Evolutionary conservation across 2,888 invertebrate genomes (phyloP).

Genomic region (Hypselothyrea guttata): DNA sequence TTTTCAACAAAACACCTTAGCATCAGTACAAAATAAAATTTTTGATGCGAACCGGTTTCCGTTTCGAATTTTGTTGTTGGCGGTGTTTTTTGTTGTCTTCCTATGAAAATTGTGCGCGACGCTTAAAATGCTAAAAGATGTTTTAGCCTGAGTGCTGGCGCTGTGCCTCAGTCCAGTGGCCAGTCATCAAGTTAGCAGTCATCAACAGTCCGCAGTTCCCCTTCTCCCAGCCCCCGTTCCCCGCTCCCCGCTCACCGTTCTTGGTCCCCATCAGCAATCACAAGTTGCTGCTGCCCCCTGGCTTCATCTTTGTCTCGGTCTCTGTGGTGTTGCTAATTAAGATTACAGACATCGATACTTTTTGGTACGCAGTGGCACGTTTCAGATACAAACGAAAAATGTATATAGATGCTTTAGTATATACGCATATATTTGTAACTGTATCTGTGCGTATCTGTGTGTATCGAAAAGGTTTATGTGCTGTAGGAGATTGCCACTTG

Average conservation of each 20-base stretch:
- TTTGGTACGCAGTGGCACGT: slow-evolving; percentile 70
- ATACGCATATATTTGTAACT: background rate
- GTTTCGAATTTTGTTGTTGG: slow-evolving; percentile 35
- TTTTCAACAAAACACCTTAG: slow-evolving; percentile 68
- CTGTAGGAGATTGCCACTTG: slow-evolving; percentile 33
- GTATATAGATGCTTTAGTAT: background rate
- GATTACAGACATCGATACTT: slow-evolving; percentile 75
- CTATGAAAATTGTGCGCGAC: slow-evolving; percentile 49
- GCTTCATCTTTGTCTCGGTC: slow-evolving; percentile 5
- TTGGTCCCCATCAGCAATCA: slow-evolving; percentile 5
- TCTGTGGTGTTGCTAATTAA: slow-evolving; percentile 73
- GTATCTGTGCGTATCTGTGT: background rate
- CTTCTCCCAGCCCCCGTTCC: background rate
- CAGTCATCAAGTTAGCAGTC: slow-evolving; percentile 15
- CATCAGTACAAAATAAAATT: slow-evolving; percentile 50
- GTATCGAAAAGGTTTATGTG: slow-evolving; percentile 7
- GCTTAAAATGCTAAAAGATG: slow-evolving; percentile 73
- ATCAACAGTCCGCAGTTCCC: background rate
- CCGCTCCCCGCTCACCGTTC: slow-evolving; percentile 1
- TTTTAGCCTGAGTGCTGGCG: slow-evolving; percentile 55
- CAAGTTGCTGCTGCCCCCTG: background rate
- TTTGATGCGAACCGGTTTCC: slow-evolving; percentile 59
- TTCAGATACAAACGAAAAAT: slow-evolving; percentile 19
- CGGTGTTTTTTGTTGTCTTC: slow-evolving; percentile 33
- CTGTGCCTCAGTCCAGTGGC: slow-evolving; percentile 26